Evolutionary conservation across 1,140 invertebrate genomes (phyloP), one percentile per base, ranked within the genome.

Genomic region (Reticulitermes speratus): DNA sequence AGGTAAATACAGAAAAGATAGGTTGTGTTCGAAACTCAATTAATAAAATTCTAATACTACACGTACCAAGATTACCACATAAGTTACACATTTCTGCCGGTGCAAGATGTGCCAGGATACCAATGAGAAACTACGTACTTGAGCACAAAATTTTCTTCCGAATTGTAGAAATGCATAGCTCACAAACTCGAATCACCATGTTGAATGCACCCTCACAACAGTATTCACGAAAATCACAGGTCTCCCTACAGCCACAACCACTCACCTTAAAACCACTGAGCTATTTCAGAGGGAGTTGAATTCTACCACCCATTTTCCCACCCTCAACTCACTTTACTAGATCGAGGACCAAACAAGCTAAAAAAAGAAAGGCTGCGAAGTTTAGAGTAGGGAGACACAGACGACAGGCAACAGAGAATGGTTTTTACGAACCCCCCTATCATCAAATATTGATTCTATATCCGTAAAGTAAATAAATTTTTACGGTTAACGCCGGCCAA

Each of bases 381-480:
- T 75, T 75, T 75, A 30, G 65, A 75, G 25, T 30, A 75, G 65
- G 65, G 65, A 30, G 59, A n/a, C 9, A n/a, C 65, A n/a, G 65
- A 8, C 6, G 65, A 14, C 25, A 75, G 25, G 65, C 65, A 75
- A 25, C 25, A 25, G n/a, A 75, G n/a, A 75, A 75, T 75, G 65
- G 65, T 75, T 75, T 75, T 75, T 75, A 75, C 65, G 25, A 75
- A 75, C 65, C 14, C 65, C n/a, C 65, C 65, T 30, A 75, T 75
- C 65, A 75, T 75, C 65, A 75, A 75, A 75, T 75, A 75, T 75
- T 75, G 65, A 75, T 75, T 75, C 65, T 75, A n/a, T 75, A 75
- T 75, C 65, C 65, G 65, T 75, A 75, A 75, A 75, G 65, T 30
- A 75, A 75, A 75, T 75, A 75, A 25, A 75, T 75, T 75, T 75